A percentile compares a stretch with the other conserved stretches of the same genome.
These are phyloP conservation scores for Phortica variegata DNA, from an alignment of 1,140 invertebrate species.

Conservation along the genomic window DNA sequence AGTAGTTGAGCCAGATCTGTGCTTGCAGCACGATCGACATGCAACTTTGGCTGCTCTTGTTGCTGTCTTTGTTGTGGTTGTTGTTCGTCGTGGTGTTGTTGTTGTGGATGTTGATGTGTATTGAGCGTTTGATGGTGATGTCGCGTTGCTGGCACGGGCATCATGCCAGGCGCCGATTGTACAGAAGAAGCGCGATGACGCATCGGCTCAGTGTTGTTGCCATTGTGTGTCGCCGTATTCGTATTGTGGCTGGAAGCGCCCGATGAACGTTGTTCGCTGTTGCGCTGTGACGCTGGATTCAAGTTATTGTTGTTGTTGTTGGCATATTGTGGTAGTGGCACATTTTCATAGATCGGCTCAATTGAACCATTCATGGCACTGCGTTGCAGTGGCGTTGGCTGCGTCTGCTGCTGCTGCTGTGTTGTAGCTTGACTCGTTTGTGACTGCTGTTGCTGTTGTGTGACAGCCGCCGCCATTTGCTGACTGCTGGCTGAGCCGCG, in stretches of 20 bases:
- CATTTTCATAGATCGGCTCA: conserved; percentile 79
- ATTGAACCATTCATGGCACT: conserved; percentile 46
- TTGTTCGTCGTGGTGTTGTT: conserved; percentile 30
- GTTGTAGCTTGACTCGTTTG: conserved; percentile 1
- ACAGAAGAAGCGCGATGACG: conserved; percentile 67
- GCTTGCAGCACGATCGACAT: conserved; percentile 36
- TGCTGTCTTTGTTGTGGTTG: no score
- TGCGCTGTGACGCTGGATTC: conserved; percentile 11
- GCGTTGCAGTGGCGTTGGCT: conserved; percentile 35
- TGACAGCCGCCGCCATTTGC: conserved; percentile 5
- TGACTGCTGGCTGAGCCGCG: conserved; percentile 26
- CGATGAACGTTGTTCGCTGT: conserved; percentile 53
- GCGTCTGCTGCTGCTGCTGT: conserved; percentile 19
- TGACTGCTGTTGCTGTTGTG: conserved; percentile 36
- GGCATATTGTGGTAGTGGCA: conserved; percentile 66
- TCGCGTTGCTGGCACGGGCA: conserved; percentile 25
- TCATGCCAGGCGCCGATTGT: conserved; percentile 66
- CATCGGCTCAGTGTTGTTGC: conserved; percentile 34
- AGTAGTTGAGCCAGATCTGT: conserved; percentile 39
- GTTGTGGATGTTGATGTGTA: conserved; percentile 24
- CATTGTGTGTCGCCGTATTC: neutral
- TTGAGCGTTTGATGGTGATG: conserved; percentile 16
- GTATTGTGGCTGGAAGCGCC: conserved; percentile 39
- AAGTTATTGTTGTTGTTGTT: conserved; percentile 23
- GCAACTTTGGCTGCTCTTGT: conserved; percentile 11